phyloP scores from a whole-genome alignment of 64 coral and sea anemone species.

The Anthopleura sola region DNA sequence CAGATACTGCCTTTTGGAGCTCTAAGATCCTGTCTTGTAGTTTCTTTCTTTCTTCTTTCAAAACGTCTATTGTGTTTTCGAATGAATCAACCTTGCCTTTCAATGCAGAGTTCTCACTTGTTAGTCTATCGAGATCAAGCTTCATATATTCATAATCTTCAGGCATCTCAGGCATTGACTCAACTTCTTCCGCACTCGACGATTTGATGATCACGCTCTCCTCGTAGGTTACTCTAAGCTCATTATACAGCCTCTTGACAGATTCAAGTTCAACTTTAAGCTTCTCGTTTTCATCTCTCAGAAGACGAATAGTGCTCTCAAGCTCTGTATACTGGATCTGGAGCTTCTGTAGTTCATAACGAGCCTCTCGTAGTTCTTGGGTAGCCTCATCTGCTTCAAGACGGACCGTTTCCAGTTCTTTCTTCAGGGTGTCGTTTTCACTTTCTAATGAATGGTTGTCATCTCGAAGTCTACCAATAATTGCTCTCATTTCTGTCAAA shows the following conservation, averaged over 20 bases:
- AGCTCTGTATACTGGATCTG: slow-evolving; percentile 78
- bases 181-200: slow-evolving; percentile 38
- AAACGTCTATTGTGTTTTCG: slow-evolving; percentile 46
- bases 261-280: slow-evolving; percentile 81
- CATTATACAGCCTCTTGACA: slow-evolving; percentile 64
- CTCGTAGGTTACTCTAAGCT: slow-evolving; percentile 56
- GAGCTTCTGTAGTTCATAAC: slow-evolving; percentile 89
- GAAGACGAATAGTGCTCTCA: slow-evolving; percentile 62
- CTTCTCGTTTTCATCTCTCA: slow-evolving; percentile 89
- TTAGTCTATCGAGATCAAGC: slow-evolving; percentile 74
- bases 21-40: slow-evolving; percentile 82
- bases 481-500: slow-evolving; percentile 77
- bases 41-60: slow-evolving; percentile 84
- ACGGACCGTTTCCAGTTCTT: slow-evolving; percentile 68
- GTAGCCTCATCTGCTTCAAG: slow-evolving; percentile 61
- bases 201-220: slow-evolving; percentile 64
- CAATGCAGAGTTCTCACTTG: slow-evolving; percentile 69
- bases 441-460: slow-evolving; percentile 78
- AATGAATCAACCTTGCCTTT: slow-evolving; percentile 66
- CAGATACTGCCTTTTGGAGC: slow-evolving; percentile 72
- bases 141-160: slow-evolving; percentile 79
- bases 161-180: slow-evolving; percentile 46
- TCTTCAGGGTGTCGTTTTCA: slow-evolving; percentile 68
- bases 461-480: slow-evolving; percentile 80
- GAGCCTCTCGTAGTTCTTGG: slow-evolving; percentile 71